phyloP scores from a whole-genome alignment of 2,797 vertebrate species.

The Knipowitschia caucasica region DNA sequence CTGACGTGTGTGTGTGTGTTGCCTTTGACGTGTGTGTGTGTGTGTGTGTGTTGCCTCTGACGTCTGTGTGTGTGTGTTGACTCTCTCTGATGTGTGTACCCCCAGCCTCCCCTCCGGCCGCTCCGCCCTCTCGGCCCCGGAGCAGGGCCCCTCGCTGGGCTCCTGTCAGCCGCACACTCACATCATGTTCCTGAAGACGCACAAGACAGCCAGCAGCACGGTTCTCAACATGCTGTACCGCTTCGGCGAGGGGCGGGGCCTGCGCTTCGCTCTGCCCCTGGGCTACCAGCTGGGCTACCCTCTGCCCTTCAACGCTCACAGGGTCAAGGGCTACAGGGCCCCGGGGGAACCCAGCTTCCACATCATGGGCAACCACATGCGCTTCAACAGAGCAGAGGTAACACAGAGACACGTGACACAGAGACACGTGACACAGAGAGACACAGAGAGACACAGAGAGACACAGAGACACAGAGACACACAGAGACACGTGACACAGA shows the following conservation, averaged over 20 bases:
- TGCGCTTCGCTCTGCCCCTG: conserved; percentile 84
- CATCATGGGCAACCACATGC: conserved; percentile 93
- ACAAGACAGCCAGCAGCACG: conserved; percentile 93
- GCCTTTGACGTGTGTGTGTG: no score
- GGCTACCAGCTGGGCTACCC: conserved; percentile 92
- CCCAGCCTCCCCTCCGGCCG: conserved; percentile 62
- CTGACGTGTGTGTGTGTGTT: no score
- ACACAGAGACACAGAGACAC: neutral
- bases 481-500: no score
- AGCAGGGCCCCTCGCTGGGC: conserved; percentile 68
- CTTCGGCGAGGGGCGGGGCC: conserved; percentile 79
- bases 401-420: conserved; percentile 11
- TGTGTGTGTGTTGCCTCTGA: neutral
- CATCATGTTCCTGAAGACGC: conserved; percentile 91
- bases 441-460: neutral
- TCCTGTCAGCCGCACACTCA: conserved; percentile 78
- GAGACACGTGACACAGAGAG: neutral
- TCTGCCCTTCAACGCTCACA: conserved; percentile 79
- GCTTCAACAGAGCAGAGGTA: conserved; percentile 86
- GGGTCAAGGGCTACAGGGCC: conserved; percentile 83
- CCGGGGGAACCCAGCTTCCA: conserved; percentile 72
- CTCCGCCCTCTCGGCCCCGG: conserved; percentile 67
- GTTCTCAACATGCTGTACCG: conserved; percentile 90
- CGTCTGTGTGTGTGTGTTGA: conserved; percentile 2
- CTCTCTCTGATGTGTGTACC: conserved; percentile 21